A percentile compares a stretch with the other conserved stretches of the same genome.
Conservation (phyloP, 2,113 vertebrate genomes). For the Cardinalis cardinalis region DNA sequence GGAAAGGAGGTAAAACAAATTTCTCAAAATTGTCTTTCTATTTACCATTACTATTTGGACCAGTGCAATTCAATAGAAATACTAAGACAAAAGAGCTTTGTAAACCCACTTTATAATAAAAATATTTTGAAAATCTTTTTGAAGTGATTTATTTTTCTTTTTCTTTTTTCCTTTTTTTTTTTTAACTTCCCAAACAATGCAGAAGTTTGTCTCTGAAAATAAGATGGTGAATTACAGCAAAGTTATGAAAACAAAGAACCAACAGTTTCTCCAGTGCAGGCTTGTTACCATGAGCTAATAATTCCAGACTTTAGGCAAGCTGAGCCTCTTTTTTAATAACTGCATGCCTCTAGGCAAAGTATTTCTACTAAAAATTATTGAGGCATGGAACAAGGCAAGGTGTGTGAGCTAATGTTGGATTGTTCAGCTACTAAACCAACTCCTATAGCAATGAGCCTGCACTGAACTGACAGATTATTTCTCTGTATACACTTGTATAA, state of each 20-base stretch:
- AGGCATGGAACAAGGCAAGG: conserved; percentile 79
- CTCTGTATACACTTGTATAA: conserved; percentile 81
- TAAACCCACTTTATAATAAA: conserved; percentile 6
- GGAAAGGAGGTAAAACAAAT: background rate
- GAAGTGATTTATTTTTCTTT: conserved; percentile 35
- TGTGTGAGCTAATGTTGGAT: conserved; percentile 80
- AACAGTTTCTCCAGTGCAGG: conserved; percentile 78
- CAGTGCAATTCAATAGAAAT: background rate
- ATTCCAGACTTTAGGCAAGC: conserved; percentile 79
- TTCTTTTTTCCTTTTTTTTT: background rate
- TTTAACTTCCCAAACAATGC: conserved; percentile 62
- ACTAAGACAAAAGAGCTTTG: background rate
- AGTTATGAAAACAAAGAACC: conserved; percentile 77
- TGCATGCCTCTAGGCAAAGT: conserved; percentile 78
- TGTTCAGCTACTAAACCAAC: conserved; percentile 76
- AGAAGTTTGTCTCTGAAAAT: conserved; percentile 71
- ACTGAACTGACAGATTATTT: conserved; percentile 77
- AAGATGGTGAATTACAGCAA: conserved; percentile 70
- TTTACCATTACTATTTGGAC: background rate
- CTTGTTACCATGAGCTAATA: conserved; percentile 81
- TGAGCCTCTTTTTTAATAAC: conserved; percentile 80
- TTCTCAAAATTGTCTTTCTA: background rate
- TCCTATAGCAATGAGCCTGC: conserved; percentile 71
- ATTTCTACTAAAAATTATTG: conserved; percentile 83
- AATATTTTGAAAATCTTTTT: background rate